Conservation (phyloP, 2,888 invertebrate species). For the Leptinotarsa tumamoca region DNA sequence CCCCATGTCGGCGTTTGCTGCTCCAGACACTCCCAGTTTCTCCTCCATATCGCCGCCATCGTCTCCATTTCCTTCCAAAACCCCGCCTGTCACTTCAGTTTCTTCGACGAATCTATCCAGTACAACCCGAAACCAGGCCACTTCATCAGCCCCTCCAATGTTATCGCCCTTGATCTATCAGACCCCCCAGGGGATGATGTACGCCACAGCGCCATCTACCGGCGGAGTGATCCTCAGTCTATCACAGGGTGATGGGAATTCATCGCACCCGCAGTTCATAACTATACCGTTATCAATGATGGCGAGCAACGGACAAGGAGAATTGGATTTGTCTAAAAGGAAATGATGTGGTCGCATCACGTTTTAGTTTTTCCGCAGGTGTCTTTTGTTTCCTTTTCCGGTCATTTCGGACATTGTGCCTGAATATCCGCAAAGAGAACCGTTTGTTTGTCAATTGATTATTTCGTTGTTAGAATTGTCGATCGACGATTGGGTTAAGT, state of each 20-base stretch:
- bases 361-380: slow-evolving; percentile 32
- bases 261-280: slow-evolving; percentile 74
- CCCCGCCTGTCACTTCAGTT: slow-evolving; percentile 36
- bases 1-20: slow-evolving; percentile 48
- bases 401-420: slow-evolving; percentile 32
- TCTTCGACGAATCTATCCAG: slow-evolving; percentile 46
- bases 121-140: slow-evolving; percentile 41
- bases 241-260: slow-evolving; percentile 60
- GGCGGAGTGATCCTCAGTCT: slow-evolving; percentile 67
- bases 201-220: slow-evolving; percentile 65
- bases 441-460: slow-evolving; percentile 9
- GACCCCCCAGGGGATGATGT: slow-evolving; percentile 67
- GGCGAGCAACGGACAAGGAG: slow-evolving; percentile 64
- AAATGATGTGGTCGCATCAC: slow-evolving; percentile 45
- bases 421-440: slow-evolving; percentile 17
- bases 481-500: background rate
- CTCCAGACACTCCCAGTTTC: slow-evolving; percentile 50
- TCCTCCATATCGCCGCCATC: slow-evolving; percentile 52
- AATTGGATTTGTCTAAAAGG: slow-evolving; percentile 60
- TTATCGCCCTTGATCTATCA: slow-evolving; percentile 64
- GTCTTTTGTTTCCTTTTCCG: slow-evolving; percentile 51
- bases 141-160: slow-evolving; percentile 50
- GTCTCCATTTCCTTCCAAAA: slow-evolving; percentile 46
- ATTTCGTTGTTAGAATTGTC: background rate
- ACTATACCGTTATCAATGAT: slow-evolving; percentile 79